Base-by-base conservation (phyloP, 2,888 invertebrate genomes). In the Heliconius sara region DNA sequence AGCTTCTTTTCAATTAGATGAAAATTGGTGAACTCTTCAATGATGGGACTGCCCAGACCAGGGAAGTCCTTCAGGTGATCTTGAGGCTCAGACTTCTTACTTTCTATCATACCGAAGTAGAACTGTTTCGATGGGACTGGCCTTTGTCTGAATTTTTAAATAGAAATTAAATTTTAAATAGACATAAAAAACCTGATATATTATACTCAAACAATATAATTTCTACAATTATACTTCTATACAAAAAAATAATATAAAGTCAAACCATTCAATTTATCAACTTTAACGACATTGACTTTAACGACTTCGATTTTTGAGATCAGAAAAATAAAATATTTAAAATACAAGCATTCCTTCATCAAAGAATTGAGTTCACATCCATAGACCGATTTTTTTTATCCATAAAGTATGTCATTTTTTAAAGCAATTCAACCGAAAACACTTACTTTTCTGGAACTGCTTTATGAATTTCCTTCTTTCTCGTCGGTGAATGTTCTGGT, bases 61-160 rank as follows among this genome's bases (percentile, higher is more conserved):
- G 94, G 94, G 84, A 95, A 95, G 84, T 95, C 95, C 78, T 93
- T 95, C 6, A 93, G 83, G 78, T 92, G 90, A 60, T 95, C 92
- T 47, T 89, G 87, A 0, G 88, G 84, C 71, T 90, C 89, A 0
- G 90, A 85, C 74, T 93, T 92, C 73, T 93, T 92, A 83, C 91
- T 93, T 84, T 96, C 96, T 83, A 96, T 96, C 97, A 98, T 97
- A 63, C 98, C 97, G 87, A 98, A 98, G 91, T 98, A 98, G 90
- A 98, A 98, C 79, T 95, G 95, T 77, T 95, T 95, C 0, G 94
- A 94, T 73, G 95, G 95, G 4, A 91, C 87, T 34, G 88, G 83
- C 80, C 90, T 92, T 84, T 87, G 88, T 78, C 93, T 94, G 57
- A 75, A 80, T 81, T 70, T 73, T 67, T 72, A 76, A 78, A 13